These are phyloP conservation scores for Trissolcus brochymenae DNA, from an alignment of 2,888 invertebrate species.

Conservation along the genomic window DNA sequence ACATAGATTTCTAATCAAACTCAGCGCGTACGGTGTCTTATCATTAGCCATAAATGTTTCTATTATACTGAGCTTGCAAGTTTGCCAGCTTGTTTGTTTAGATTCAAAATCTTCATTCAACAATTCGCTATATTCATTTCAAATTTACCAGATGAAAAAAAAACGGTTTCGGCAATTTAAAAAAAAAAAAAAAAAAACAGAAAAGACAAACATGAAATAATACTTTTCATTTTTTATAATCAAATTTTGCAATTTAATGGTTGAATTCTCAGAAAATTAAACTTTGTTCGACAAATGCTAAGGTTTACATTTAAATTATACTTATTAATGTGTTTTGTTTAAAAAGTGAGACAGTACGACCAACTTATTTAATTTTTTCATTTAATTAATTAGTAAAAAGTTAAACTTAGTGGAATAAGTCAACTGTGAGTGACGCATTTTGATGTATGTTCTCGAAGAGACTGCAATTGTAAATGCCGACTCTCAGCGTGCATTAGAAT, in stretches of 20 bases:
- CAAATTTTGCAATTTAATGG: no score
- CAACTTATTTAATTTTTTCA: slow-evolving; percentile 22
- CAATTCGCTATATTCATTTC: no score
- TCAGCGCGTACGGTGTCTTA: slow-evolving; percentile 5
- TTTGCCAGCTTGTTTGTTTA: neutral
- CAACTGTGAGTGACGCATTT: slow-evolving; percentile 14
- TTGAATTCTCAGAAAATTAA: no score
- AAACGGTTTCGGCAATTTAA: no score
- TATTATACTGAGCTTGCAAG: neutral
- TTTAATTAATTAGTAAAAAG: slow-evolving; percentile 24
- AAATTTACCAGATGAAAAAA: no score
- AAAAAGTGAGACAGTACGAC: neutral
- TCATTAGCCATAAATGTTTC: neutral
- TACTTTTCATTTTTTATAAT: no score
- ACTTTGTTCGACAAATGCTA: neutral
- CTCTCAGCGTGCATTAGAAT: slow-evolving; percentile 8
- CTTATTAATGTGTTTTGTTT: slow-evolving; percentile 10
- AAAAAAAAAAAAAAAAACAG: no score
- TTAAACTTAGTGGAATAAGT: slow-evolving; percentile 22
- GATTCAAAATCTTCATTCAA: neutral
- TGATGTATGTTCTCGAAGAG: slow-evolving; percentile 4
- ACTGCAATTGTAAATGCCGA: slow-evolving; percentile 8
- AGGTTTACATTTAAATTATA: slow-evolving; percentile 4
- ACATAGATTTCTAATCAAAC: slow-evolving; percentile 33
- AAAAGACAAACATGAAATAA: no score